Evolutionary conservation across 2,888 invertebrate genomes (phyloP).

Genomic region (Synanthedon myopaeformis): DNA sequence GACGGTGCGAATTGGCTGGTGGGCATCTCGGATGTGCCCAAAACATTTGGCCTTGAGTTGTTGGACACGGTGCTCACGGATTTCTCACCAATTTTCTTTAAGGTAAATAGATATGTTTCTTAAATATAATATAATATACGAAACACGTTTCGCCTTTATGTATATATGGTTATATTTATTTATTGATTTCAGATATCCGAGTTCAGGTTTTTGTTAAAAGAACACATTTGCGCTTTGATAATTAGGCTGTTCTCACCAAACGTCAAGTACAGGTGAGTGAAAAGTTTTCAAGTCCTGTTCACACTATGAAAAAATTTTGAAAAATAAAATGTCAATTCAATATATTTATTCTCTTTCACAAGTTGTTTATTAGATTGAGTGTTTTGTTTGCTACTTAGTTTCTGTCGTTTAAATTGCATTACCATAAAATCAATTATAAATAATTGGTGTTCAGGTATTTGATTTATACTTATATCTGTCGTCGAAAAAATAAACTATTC

Average conservation of each 20-base stretch:
- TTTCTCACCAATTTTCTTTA: constrained; percentile 86
- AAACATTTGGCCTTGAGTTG: constrained; percentile 95
- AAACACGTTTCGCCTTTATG: no score
- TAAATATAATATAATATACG: no score
- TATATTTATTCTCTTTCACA: no score
- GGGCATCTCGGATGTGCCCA: constrained; percentile 96
- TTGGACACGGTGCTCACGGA: constrained; percentile 92
- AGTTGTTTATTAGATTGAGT: no score
- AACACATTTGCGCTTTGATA: constrained; percentile 97
- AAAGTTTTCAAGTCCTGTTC: neutral
- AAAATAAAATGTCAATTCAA: no score
- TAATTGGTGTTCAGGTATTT: no score
- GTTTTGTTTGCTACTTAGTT: no score
- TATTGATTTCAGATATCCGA: constrained; percentile 82
- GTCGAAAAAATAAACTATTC: no score
- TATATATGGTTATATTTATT: neutral
- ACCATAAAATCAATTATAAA: no score
- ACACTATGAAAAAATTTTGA: no score
- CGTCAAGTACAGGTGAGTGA: constrained; percentile 85
- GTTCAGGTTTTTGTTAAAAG: constrained; percentile 93
- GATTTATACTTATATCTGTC: no score
- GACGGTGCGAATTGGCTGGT: constrained; percentile 96
- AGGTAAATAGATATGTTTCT: constrained; percentile 57
- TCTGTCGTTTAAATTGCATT: no score
- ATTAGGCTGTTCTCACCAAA: constrained; percentile 98